phyloP scores from a whole-genome alignment of 2,113 vertebrate genomes.

The Laticauda colubrina region DNA sequence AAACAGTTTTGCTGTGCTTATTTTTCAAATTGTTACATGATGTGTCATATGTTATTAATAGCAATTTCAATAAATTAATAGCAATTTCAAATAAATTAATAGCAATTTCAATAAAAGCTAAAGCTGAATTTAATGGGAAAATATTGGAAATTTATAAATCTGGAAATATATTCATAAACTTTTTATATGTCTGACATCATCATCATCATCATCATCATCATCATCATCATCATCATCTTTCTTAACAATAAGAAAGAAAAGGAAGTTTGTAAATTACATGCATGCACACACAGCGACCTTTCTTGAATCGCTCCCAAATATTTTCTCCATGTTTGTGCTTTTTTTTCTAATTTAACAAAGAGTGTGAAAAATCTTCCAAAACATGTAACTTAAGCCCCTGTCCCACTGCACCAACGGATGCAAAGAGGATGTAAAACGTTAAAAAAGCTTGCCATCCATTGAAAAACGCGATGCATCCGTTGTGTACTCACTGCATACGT shows the following conservation, averaged over 20 bases:
- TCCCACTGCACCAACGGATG: too few relatives aligned
- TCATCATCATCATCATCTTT: too few relatives aligned
- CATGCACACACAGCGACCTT: background rate
- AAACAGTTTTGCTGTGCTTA: background rate
- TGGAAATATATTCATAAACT: background rate
- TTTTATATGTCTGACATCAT: background rate
- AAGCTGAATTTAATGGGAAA: background rate
- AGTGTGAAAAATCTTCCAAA: background rate
- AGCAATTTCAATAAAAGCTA: background rate
- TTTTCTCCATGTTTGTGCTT: background rate
- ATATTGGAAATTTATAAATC: background rate
- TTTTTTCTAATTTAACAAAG: background rate
- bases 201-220: too few relatives aligned
- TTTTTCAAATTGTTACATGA: background rate
- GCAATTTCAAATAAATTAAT: too few relatives aligned
- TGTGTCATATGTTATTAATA: background rate
- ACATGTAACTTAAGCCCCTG: background rate
- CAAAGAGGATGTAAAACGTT: too few relatives aligned
- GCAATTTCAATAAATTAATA: too few relatives aligned
- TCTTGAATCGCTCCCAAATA: background rate
- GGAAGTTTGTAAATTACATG: background rate
- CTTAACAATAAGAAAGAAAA: background rate
- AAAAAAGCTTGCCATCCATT: too few relatives aligned
- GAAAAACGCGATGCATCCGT: too few relatives aligned
- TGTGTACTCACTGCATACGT: too few relatives aligned